phyloP scores from a whole-genome alignment of 2,797 vertebrate species.

The Leuciscus waleckii region DNA sequence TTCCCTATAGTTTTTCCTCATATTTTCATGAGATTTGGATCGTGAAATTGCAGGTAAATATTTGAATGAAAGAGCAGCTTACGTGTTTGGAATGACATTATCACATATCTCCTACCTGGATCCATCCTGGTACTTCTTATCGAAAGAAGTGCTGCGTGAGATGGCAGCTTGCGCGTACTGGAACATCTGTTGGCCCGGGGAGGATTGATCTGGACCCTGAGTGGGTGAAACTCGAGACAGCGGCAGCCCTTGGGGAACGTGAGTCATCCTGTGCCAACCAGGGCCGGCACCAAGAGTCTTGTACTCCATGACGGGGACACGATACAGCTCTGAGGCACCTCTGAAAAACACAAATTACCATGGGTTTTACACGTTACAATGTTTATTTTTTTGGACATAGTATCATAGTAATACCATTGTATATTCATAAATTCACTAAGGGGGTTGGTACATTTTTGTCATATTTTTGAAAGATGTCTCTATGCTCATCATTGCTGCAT shows the following conservation, averaged over 20 bases:
- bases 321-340: slow-evolving; percentile 85
- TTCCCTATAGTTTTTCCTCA: not conserved
- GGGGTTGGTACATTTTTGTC: not conserved
- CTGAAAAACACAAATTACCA: slow-evolving; percentile 65
- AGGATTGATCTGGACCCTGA: slow-evolving; percentile 79
- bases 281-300: slow-evolving; percentile 79
- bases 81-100: slow-evolving; percentile 1
- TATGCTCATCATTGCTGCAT: not conserved
- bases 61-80: not conserved
- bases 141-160: slow-evolving; percentile 86
- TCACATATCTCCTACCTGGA: slow-evolving; percentile 75
- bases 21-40: not conserved
- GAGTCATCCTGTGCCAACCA: slow-evolving; percentile 83
- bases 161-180: slow-evolving; percentile 82
- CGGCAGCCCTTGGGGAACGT: slow-evolving; percentile 80
- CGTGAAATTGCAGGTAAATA: not conserved
- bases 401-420: not conserved
- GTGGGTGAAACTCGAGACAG: slow-evolving; percentile 82
- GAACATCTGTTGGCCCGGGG: slow-evolving; percentile 83
- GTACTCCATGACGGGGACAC: slow-evolving; percentile 86
- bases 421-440: not conserved
- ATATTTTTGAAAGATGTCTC: not conserved
- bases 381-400: not conserved
- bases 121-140: slow-evolving; percentile 84
- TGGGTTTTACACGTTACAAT: not conserved